These are phyloP conservation scores for Mylabris sibirica DNA, from an alignment of 2,888 invertebrate genomes.

Conservation along the genomic window DNA sequence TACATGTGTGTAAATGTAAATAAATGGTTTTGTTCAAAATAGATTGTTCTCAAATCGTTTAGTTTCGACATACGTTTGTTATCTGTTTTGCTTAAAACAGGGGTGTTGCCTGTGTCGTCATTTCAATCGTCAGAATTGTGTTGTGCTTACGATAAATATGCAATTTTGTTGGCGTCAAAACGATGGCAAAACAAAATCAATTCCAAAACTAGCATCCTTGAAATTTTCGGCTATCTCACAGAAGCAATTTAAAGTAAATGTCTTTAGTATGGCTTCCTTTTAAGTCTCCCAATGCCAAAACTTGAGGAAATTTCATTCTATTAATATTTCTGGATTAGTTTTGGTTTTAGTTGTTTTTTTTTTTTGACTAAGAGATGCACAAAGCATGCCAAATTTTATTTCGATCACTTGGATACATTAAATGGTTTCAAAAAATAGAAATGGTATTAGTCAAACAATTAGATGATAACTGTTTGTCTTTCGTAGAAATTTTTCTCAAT, in stretches of 20 bases:
- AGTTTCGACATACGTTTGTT: background rate
- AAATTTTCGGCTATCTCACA: too few relatives aligned
- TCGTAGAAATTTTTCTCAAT: too few relatives aligned
- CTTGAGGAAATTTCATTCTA: background rate
- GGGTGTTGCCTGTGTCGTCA: constrained; percentile 4
- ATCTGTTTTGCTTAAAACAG: background rate
- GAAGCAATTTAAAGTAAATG: background rate
- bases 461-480: background rate
- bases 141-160: background rate
- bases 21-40: background rate
- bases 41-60: background rate
- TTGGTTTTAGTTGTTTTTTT: background rate
- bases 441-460: background rate
- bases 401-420: background rate
- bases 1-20: background rate
- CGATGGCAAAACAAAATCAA: background rate
- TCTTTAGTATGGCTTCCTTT: background rate
- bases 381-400: constrained; percentile 12
- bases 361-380: background rate
- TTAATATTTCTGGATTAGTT: background rate
- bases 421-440: background rate
- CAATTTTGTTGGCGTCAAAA: background rate
- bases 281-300: constrained; percentile 1
- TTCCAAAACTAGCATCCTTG: too few relatives aligned
- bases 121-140: background rate